phyloP scores from a whole-genome alignment of 2,888 invertebrate species.

The Leptopterna dolabrata region DNA sequence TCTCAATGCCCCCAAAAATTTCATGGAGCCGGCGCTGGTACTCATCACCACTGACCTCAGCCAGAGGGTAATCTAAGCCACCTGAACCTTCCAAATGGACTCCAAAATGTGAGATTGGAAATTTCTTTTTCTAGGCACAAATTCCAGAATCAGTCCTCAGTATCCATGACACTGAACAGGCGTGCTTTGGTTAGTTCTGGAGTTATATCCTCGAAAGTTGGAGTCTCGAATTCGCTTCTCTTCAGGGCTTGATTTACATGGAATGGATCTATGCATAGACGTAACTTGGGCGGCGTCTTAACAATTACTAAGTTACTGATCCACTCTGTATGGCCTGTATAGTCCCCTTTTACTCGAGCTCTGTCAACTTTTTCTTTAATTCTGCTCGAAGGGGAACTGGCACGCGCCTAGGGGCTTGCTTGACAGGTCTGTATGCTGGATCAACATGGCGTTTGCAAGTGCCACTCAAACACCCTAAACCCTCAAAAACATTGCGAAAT shows the following conservation, averaged over 20 bases:
- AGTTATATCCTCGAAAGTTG: slow-evolving; percentile 20
- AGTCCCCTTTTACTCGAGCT: neutral
- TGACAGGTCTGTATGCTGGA: neutral
- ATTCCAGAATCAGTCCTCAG: slow-evolving; percentile 61
- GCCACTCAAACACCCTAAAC: slow-evolving; percentile 1
- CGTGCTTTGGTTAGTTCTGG: slow-evolving; percentile 27
- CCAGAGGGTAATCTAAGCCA: slow-evolving; percentile 62
- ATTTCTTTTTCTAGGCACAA: slow-evolving; percentile 60
- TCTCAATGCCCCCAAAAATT: neutral
- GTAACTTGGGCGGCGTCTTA: slow-evolving; percentile 9
- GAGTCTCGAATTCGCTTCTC: too few species aligned
- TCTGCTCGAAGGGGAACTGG: slow-evolving; percentile 45
- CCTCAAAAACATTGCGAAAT: neutral
- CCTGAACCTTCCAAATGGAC: slow-evolving; percentile 51
- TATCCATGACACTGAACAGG: slow-evolving; percentile 61
- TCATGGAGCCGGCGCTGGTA: too few species aligned
- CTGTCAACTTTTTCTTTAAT: slow-evolving; percentile 27
- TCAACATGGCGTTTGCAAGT: neutral
- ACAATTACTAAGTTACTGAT: slow-evolving; percentile 32
- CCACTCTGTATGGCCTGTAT: slow-evolving; percentile 45
- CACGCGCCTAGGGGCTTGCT: slow-evolving; percentile 29
- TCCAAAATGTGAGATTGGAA: slow-evolving; percentile 60
- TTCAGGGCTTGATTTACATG: too few species aligned
- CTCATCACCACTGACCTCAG: slow-evolving; percentile 39
- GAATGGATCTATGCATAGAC: too few species aligned